Evolutionary conservation across 2,797 vertebrate species (phyloP), one percentile per base, ranked within the genome.

Genomic region (Polyboroides typus): DNA sequence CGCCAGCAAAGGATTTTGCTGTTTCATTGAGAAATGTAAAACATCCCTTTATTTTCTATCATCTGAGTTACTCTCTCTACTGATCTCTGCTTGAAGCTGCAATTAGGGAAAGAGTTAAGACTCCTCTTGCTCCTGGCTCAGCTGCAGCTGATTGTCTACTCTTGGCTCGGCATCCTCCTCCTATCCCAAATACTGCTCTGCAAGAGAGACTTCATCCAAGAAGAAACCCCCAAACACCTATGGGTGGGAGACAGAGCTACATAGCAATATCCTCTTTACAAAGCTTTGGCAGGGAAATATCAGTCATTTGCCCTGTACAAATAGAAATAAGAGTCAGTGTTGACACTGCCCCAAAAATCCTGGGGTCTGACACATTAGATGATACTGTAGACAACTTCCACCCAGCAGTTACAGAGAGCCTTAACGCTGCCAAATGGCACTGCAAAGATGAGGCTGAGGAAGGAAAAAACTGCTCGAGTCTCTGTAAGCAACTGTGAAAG

Each of bases 161-260:
- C 82, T 90, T 95, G 88, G 95, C 96, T 96, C 38, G 0, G 52
- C 58, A 73, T 38, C 50, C 72, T 88, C 59, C 86, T 92, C 81
- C 94, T 79, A 88, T 80, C 97, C 93, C 67, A 95, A 93, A 89
- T 15, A 86, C 9, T 73, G 59, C 71, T 90, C 81, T 84, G 73
- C 40, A 72, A 71, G 27, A 92, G 42, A 90, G 79, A 62, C 81
- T 83, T 59, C 83, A 67, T 97, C 97, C 96, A 97, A 97, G 75
- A 95, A 96, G 91, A 97, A 98, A 94, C 85, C 97, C 96, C 97
- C 92, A 95, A 98, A 97, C 96, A 98, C 97, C 97, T 97, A 95
- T 93, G 94, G 95, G 96, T 96, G 94, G 97, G 94, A 97, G 93
- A 96, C 89, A 89, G 76, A 80, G 68, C 91, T 90, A 86, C 93